Evolutionary conservation across 2,797 vertebrate genomes (phyloP).

Genomic region (Pristis pectinata): DNA sequence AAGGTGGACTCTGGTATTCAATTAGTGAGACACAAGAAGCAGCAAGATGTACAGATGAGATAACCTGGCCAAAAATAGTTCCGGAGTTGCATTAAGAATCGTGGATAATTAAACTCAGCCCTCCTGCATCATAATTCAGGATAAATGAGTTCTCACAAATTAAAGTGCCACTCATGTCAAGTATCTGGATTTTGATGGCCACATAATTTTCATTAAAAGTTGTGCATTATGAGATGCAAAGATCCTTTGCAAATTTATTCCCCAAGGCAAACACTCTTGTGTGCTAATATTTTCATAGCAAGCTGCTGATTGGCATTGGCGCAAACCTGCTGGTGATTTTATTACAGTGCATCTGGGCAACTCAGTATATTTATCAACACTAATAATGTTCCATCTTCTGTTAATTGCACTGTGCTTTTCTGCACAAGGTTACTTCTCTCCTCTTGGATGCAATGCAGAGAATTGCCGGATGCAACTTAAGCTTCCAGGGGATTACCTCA

Average conservation of each 20-base stretch:
- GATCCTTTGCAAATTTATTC: neutral
- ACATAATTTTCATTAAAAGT: neutral
- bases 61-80: neutral
- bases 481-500: neutral
- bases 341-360: too few relatives aligned
- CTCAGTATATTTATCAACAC: neutral
- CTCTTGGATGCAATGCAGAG: neutral
- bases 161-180: neutral
- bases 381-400: conserved; percentile 2
- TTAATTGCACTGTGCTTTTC: neutral
- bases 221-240: neutral
- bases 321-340: neutral
- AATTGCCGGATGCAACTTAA: neutral
- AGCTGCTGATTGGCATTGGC: neutral
- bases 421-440: neutral
- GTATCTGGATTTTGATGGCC: neutral
- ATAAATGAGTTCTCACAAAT: neutral
- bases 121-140: neutral
- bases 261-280: neutral
- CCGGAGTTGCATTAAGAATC: too few relatives aligned
- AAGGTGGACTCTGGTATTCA: neutral
- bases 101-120: neutral
- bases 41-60: neutral
- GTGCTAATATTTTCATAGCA: neutral
- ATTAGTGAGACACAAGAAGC: neutral